Conservation (phyloP, 2,888 invertebrate genomes). For the Argyra leucocephala region DNA sequence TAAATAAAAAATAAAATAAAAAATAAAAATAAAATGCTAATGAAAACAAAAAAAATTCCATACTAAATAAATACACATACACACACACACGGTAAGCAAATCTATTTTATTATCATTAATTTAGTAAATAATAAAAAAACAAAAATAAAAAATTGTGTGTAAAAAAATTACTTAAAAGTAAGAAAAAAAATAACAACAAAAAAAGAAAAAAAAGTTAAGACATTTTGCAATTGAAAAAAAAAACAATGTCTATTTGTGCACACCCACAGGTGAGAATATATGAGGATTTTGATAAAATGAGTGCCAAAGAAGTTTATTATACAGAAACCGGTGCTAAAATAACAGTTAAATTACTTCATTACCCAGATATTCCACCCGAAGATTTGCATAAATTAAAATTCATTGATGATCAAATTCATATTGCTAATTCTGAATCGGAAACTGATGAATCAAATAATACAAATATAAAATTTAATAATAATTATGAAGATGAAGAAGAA, state of each 20-base stretch:
- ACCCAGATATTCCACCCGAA: conserved; percentile 41
- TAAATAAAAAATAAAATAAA: too few species aligned
- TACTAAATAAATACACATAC: too few species aligned
- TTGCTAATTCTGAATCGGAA: conserved; percentile 2
- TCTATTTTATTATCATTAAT: too few species aligned
- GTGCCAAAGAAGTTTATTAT: conserved; percentile 43
- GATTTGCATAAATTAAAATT: conserved; percentile 39
- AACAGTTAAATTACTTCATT: conserved; percentile 41
- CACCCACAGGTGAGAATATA: conserved; percentile 40
- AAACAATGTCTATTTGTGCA: conserved; percentile 40
- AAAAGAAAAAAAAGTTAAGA: conserved; percentile 7
- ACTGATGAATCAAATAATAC: neutral
- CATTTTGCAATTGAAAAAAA: conserved; percentile 34
- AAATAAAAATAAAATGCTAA: too few species aligned
- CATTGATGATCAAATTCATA: conserved; percentile 30
- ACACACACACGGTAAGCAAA: too few species aligned
- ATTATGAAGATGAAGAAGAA: conserved; percentile 17
- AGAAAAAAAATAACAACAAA: too few species aligned
- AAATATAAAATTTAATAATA: neutral
- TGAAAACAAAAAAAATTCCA: too few species aligned
- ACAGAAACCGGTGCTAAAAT: conserved; percentile 42
- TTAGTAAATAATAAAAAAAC: too few species aligned
- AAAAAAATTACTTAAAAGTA: too few species aligned
- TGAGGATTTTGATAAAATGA: conserved; percentile 45
- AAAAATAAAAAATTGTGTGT: too few species aligned